phyloP scores from a whole-genome alignment of 2,797 vertebrate genomes.

The Cyclopterus lumpus region DNA sequence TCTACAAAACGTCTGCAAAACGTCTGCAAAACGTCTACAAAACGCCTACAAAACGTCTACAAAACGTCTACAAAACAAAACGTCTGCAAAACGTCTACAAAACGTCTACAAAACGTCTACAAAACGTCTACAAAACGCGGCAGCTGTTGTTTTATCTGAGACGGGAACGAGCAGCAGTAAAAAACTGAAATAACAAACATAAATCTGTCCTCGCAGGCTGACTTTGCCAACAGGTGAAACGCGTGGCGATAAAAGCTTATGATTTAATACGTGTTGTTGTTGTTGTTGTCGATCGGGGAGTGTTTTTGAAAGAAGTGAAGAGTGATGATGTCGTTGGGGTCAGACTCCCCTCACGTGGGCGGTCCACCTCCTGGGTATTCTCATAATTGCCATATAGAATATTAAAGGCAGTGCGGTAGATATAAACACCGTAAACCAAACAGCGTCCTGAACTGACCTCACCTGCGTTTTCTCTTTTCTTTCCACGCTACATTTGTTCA shows the following conservation, averaged over 20 bases:
- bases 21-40: too few species aligned
- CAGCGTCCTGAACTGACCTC: not conserved
- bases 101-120: too few species aligned
- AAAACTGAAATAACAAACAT: slow-evolving; percentile 1
- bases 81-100: too few species aligned
- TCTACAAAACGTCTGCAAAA: too few species aligned
- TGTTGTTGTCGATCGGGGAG: slow-evolving; percentile 41
- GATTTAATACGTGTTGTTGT: slow-evolving; percentile 36
- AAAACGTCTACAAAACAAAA: too few species aligned
- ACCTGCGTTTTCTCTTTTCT: too few species aligned
- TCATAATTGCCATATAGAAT: slow-evolving; percentile 12
- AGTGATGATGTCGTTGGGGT: slow-evolving; percentile 8
- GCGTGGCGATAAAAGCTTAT: slow-evolving; percentile 16
- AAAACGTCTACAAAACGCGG: too few species aligned
- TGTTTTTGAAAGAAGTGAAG: slow-evolving; percentile 1
- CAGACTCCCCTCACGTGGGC: not conserved
- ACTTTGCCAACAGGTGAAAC: slow-evolving; percentile 4
- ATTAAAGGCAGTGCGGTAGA: slow-evolving; percentile 1
- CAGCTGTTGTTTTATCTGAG: slow-evolving; percentile 46
- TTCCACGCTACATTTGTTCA: too few species aligned
- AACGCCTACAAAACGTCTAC: too few species aligned
- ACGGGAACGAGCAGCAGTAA: slow-evolving; percentile 28
- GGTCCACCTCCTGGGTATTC: not conserved
- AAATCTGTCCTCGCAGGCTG: slow-evolving; percentile 18
- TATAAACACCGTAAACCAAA: not conserved